Evolutionary conservation across 2,113 vertebrate species (phyloP), one percentile per base, ranked within the genome.

Genomic region (Corydoras maculifer): DNA sequence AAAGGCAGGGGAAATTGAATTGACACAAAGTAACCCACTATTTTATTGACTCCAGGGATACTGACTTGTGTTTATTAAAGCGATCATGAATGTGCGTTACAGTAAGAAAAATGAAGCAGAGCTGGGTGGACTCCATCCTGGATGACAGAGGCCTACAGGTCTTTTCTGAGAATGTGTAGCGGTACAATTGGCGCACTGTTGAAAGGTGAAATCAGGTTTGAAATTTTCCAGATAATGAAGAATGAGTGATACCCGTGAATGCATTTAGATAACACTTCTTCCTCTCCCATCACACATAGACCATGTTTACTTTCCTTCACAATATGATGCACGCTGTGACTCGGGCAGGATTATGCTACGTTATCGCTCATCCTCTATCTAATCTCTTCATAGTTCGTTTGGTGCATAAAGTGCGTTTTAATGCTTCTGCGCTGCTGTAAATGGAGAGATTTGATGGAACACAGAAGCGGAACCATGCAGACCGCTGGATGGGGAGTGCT

Each of bases 141-240:
- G 35, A 43, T 43, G 35, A 43, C 35, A 43, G 35, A 8, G 7
- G 35, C 35, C 35, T 43, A 43, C 35, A 43, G 35, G 35, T 43
- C 35, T 43, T 43, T 43, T 43, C 35, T 43, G 35, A 43, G 35
- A 43, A 43, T 43, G 7, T 8, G 35, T 43, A 8, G 35, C 35
- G 35, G 35, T 43, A 43, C 4, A 43, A 43, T 43, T 43, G 35
- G 35, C 35, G 35, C 35, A 43, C 7, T 43, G 64, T 53, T 70
- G 58, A 64, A 51, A 80, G 72, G 65, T 75, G 72, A 49, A 68
- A 73, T 62, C 51, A 73, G 31, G 54, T 58, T 58, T 35, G 50
- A 63, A 18, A 43, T 55, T 49, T 49, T 72, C 58, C 69, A 51
- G 53, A 61, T 75, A 73, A 55, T 67, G 30, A 8, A 62, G 51